phyloP scores from a whole-genome alignment of 1,140 invertebrate species.

The Arion vulgaris region DNA sequence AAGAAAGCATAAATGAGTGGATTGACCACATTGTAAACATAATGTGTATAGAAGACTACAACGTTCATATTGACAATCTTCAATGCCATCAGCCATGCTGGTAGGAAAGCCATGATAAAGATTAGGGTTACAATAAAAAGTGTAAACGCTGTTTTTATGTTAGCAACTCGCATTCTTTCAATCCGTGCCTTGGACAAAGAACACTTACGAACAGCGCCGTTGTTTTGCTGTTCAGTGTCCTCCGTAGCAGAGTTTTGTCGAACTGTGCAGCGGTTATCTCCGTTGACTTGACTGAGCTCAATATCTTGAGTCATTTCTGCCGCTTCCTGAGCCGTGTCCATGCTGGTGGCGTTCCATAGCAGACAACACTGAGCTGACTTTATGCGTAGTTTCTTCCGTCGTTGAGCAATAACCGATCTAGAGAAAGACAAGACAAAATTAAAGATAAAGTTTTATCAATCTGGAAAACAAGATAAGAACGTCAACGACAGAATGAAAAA shows the following conservation, averaged over 20 bases:
- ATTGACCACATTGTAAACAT: conserved; percentile 71
- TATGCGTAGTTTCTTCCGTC: conserved; percentile 48
- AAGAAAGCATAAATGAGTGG: conserved; percentile 71
- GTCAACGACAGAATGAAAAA: no score
- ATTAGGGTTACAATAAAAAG: conserved; percentile 68
- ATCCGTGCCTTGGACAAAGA: conserved; percentile 42
- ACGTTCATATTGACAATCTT: conserved; percentile 57
- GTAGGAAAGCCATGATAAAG: conserved; percentile 67
- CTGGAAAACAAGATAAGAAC: no score
- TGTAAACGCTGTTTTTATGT: conserved; percentile 70
- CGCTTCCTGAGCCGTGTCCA: conserved; percentile 31
- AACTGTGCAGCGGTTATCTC: conserved; percentile 29
- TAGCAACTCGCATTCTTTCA: conserved; percentile 55
- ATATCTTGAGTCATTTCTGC: conserved; percentile 45
- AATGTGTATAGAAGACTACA: conserved; percentile 69
- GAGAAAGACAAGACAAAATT: background rate
- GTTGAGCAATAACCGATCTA: conserved; percentile 49
- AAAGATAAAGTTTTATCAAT: no score
- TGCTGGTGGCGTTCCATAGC: conserved; percentile 40
- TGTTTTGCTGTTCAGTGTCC: conserved; percentile 21
- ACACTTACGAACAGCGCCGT: conserved; percentile 33
- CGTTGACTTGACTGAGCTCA: conserved; percentile 50
- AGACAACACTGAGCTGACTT: conserved; percentile 46
- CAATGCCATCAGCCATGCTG: conserved; percentile 64
- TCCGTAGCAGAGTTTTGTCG: conserved; percentile 25